These are phyloP conservation scores for Grus americana DNA, from an alignment of 2,113 vertebrate species.

Conservation along the genomic window DNA sequence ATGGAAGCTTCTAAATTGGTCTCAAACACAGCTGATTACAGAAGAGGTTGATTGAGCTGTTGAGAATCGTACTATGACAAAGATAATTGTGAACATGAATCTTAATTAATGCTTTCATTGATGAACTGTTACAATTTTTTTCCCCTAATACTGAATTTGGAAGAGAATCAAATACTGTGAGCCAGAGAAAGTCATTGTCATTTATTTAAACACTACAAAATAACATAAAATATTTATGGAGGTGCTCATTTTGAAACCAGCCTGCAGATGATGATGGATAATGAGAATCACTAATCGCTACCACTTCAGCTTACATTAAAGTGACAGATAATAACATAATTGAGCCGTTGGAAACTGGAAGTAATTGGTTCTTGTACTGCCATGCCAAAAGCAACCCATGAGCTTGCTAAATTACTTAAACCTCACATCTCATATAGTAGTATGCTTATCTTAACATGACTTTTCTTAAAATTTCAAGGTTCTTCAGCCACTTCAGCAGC, in stretches of 20 bases:
- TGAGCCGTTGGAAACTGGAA: background rate
- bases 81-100: background rate
- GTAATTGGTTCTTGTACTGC: background rate
- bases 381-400: background rate
- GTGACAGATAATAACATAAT: background rate
- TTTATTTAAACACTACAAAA: background rate
- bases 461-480: conserved; percentile 77
- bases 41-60: accelerated
- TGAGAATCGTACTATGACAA: background rate
- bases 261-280: background rate
- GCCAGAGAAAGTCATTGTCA: background rate
- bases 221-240: background rate
- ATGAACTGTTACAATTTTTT: background rate
- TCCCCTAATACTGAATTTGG: background rate
- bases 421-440: background rate
- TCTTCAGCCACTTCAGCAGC: conserved; percentile 94
- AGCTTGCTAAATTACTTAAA: background rate
- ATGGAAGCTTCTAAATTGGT: background rate
- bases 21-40: background rate
- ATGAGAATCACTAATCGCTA: background rate
- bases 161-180: background rate
- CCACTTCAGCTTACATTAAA: background rate
- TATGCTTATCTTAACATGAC: background rate
- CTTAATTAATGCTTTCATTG: background rate
- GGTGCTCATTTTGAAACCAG: background rate